Evolutionary conservation across 2,797 vertebrate genomes (phyloP), one percentile per base, ranked within the genome.

Genomic region (Gobionotothen gibberifrons): DNA sequence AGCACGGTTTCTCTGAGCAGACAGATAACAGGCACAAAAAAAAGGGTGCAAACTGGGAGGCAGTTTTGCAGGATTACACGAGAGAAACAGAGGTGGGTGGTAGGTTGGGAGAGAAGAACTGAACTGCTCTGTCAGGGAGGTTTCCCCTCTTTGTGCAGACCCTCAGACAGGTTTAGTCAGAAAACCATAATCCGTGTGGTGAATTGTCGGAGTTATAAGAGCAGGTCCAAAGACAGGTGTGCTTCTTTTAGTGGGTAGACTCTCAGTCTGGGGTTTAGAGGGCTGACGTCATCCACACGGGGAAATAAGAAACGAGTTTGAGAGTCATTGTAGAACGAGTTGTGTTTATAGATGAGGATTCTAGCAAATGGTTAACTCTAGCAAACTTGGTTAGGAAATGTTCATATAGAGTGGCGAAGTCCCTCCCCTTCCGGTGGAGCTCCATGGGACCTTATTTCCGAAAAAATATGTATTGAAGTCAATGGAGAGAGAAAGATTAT

Each of bases 111-210:
- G 63, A 56, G 54, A 62, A 71, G 58, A 77, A 68, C 69, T 69
- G 36, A 60, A 47, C 69, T 64, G 72, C 86, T 82, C 85, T 49
- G 59, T 51, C 48, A 10, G 49, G 72, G 61, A 83, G 57, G 74
- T 85, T 88, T 85, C 75, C 85, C 49, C 47, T 60, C 58, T 85
- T 90, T 89, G 81, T 90, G 54, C 36, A 16, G 55, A 64, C 70
- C 58, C 76, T 79, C 69, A 55, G 55, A 64, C 52, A 53, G 64
- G 68, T 83, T 86, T 81, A 78, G 54, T 79, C 19, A 47, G 58
- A 67, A 74, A 79, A 78, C 19, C 55, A 44, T 80, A 87, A 87
- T 76, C 75, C 65, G 69, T 44, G 15, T 61, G 69, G 58, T 85
- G 86, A 79, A 85, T 76, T 81, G 57, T 43, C 39, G 29, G 69